Evolutionary conservation across 2,888 invertebrate genomes (phyloP).

Genomic region (Mimas tiliae): DNA sequence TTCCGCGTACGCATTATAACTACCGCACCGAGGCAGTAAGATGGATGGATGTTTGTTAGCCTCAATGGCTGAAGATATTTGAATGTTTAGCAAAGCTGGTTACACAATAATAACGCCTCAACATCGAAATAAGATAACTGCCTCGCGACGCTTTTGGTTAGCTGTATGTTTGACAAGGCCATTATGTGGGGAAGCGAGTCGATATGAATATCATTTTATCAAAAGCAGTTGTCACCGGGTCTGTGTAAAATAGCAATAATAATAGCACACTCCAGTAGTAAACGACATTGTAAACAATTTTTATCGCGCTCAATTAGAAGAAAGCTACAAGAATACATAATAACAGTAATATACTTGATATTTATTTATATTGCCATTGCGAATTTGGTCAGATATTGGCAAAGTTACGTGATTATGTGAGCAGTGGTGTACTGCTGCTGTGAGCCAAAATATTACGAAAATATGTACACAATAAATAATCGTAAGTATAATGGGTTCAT

Average conservation of each 20-base stretch:
- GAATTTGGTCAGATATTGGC: not conserved
- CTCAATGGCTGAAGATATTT: too few relatives aligned
- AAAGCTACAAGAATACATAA: conserved; percentile 17
- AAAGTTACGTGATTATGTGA: not conserved
- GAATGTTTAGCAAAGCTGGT: too few relatives aligned
- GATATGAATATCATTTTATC: conserved; percentile 30
- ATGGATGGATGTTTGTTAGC: too few relatives aligned
- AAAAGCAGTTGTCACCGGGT: not conserved
- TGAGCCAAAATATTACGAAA: not conserved
- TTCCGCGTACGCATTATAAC: too few relatives aligned
- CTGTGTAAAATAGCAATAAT: conserved; percentile 26
- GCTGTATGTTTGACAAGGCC: too few relatives aligned
- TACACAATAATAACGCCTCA: too few relatives aligned
- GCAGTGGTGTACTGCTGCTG: too few relatives aligned
- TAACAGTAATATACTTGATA: conserved; percentile 8
- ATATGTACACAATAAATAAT: not conserved
- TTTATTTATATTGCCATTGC: not conserved
- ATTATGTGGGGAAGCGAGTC: conserved; percentile 30
- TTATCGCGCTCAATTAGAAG: conserved; percentile 6
- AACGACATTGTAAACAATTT: conserved; percentile 11
- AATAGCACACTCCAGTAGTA: not conserved
- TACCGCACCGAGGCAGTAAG: too few relatives aligned
- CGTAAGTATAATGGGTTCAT: too few relatives aligned
- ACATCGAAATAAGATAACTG: too few relatives aligned
- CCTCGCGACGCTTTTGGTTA: too few relatives aligned